Percentiles rank a stretch among this genome's conserved stretches.
Evolutionary conservation across 1,140 invertebrate species (phyloP).

Genomic region (Atta cephalotes): DNA sequence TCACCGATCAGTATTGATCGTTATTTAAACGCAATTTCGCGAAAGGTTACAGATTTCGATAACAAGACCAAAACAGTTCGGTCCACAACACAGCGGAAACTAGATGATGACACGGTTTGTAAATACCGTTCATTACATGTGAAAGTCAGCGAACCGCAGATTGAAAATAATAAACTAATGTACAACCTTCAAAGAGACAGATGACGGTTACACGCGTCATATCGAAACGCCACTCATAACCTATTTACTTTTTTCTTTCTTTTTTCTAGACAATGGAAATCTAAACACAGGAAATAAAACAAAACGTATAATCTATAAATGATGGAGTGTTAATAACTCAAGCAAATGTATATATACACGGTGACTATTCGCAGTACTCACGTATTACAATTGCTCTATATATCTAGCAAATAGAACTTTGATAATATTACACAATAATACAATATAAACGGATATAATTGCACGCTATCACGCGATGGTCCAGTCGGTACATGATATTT

Average conservation of each 20-base stretch:
- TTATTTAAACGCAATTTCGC: conserved; percentile 2
- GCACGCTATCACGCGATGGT: conserved; percentile 21
- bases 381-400: conserved; percentile 3
- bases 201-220: not conserved
- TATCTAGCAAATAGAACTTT: conserved; percentile 20
- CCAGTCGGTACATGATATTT: conserved; percentile 16
- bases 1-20: not conserved
- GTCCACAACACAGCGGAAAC: not conserved
- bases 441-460: conserved; percentile 51
- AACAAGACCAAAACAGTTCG: conserved; percentile 3
- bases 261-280: conserved; percentile 18
- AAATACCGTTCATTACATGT: conserved; percentile 23
- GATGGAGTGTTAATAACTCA: conserved; percentile 39
- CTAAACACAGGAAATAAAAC: conserved; percentile 42
- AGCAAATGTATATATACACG: not conserved
- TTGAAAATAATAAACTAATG: conserved; percentile 44
- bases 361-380: conserved; percentile 28
- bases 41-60: not conserved
- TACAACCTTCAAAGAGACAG: conserved; percentile 11
- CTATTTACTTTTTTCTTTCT: not conserved
- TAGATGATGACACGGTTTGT: not conserved
- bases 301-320: conserved; percentile 25
- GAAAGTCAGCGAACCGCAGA: conserved; percentile 35
- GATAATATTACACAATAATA: conserved; percentile 28
- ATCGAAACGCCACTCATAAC: conserved; percentile 5